Conservation (phyloP, 2,113 vertebrate species). For the Taurulus bubalis region DNA sequence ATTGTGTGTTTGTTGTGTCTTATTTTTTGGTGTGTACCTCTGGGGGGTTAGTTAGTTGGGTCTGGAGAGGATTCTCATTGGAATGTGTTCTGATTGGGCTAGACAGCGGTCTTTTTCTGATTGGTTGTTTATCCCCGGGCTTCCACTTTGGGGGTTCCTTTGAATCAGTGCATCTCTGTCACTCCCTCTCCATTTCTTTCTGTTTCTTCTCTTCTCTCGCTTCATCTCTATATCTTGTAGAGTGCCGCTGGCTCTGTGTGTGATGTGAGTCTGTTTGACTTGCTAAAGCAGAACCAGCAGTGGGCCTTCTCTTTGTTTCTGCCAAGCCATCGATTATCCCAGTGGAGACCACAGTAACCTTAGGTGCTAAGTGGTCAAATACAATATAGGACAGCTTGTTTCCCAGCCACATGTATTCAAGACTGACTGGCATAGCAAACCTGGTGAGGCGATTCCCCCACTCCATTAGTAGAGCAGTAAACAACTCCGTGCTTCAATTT, state of each 20-base stretch:
- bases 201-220: constrained; percentile 46
- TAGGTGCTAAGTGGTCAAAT: constrained; percentile 52
- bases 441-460: neutral
- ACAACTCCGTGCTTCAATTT: neutral
- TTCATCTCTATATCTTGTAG: constrained; percentile 47
- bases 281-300: constrained; percentile 77
- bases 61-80: constrained; percentile 71
- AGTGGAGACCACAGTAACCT: constrained; percentile 41
- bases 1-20: constrained; percentile 49
- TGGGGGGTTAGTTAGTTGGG: constrained; percentile 32
- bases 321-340: constrained; percentile 6
- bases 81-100: constrained; percentile 74
- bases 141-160: constrained; percentile 62
- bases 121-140: constrained; percentile 71
- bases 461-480: neutral
- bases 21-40: constrained; percentile 47
- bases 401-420: neutral
- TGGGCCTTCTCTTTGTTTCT: constrained; percentile 51
- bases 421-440: neutral
- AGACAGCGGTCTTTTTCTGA: constrained; percentile 59
- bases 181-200: constrained; percentile 34
- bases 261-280: constrained; percentile 70
- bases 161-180: constrained; percentile 61
- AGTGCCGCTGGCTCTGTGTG: constrained; percentile 52
- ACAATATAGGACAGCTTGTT: neutral